Evolutionary conservation across 2,888 invertebrate genomes (phyloP).

Genomic region (Watsonalla cultraria): DNA sequence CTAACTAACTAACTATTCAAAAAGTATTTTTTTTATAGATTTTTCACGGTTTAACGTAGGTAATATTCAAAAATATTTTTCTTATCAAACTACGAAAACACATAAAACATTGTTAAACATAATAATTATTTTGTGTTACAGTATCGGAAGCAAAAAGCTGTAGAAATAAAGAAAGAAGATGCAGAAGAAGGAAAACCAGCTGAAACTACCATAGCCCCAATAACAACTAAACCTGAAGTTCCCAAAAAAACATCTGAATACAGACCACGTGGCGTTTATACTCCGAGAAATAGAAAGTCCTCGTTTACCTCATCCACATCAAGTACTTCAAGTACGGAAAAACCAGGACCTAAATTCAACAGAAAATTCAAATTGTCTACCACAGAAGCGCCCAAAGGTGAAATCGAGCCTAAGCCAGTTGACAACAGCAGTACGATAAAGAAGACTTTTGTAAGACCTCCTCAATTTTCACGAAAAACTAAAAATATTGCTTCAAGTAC

Average conservation of each 20-base stretch:
- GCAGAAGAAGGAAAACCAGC: conserved; percentile 27
- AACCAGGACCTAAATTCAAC: conserved; percentile 48
- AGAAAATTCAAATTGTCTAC: conserved; percentile 58
- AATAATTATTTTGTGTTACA: conserved; percentile 32
- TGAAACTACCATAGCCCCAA: conserved; percentile 26
- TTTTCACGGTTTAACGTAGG: neutral
- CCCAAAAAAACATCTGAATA: conserved; percentile 35
- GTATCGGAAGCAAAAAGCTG: conserved; percentile 50
- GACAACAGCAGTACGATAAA: conserved; percentile 38
- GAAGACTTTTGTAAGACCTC: conserved; percentile 46
- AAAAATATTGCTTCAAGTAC: conserved; percentile 30
- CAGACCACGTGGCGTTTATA: conserved; percentile 47
- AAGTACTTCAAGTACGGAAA: conserved; percentile 31
- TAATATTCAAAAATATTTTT: no score
- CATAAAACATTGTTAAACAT: no score
- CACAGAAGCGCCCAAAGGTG: conserved; percentile 36
- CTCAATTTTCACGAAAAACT: conserved; percentile 50
- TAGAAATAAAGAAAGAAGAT: conserved; percentile 33
- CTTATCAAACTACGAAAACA: no score
- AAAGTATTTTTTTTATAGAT: neutral
- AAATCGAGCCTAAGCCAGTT: conserved; percentile 33
- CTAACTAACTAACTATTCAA: no score
- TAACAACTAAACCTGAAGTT: conserved; percentile 20
- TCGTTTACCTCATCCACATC: conserved; percentile 37
- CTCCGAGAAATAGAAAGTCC: conserved; percentile 47